Base-by-base conservation (phyloP, 2,113 vertebrate genomes). In the Psilopsiagon aurifrons region DNA sequence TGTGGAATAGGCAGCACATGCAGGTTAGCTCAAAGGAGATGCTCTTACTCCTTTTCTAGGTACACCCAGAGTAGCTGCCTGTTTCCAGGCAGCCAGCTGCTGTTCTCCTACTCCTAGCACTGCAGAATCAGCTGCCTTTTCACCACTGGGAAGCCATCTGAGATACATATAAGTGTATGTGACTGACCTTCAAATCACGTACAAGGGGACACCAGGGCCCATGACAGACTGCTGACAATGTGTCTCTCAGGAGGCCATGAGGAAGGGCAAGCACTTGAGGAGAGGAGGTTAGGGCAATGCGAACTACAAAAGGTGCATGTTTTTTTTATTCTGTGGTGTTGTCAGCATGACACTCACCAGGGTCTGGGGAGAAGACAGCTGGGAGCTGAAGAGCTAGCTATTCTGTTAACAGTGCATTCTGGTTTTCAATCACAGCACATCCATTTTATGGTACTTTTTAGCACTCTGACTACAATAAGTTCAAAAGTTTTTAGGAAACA, bases 1-100 rank as follows among this genome's bases (percentile, higher is more conserved):
- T 4, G 3, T 28, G 39, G 54, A 68, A 81, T 33, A 85, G 23
- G 52, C 66, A 93, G 64, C 57, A 83, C 1, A 3, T 80, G 83
- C 67, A 67, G 66, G 35, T 41, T 83, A 69, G 31, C 46, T 86
- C 1, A 1, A 44, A 63, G 63, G n/a, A 81, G 46, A 43, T 37
- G 31, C 35, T 92, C 10, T 69, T 28, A 18, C 7, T 83, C 37
- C 25, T 85, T 77, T 79, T 9, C 28, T 37, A 41, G 37, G 54
- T 87, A 59, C 71, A 63, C 35, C 6, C 59, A 77, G 23, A 7
- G 29, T 44, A 64, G 66, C 31, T 74, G 37, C 14, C 31, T 49
- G 16, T 46, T 85, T 91, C 47, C 78, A 95, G 59, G 25, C 70
- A 87, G 67, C 41, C 49, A 83, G 82, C 57, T 95, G 66, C 75